Evolutionary conservation across 2,797 vertebrate genomes (phyloP).

Genomic region (Sparus aurata): DNA sequence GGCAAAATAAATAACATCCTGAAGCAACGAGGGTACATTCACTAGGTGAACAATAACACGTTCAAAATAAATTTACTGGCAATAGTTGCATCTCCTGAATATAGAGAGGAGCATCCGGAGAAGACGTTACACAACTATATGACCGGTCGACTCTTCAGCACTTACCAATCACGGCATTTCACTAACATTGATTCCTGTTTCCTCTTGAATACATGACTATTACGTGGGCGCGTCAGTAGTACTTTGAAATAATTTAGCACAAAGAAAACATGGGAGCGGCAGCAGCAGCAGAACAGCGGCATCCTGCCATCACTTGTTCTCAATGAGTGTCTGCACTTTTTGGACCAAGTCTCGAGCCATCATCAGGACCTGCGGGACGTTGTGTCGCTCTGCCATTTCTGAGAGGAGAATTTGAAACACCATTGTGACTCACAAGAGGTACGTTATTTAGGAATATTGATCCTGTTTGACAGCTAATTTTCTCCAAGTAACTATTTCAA

Average conservation of each 20-base stretch:
- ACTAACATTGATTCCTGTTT: conserved; percentile 37
- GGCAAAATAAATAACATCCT: conserved; percentile 82
- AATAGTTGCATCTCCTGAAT: conserved; percentile 59
- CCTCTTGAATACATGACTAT: conserved; percentile 38
- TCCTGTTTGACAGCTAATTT: not conserved
- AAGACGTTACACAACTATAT: conserved; percentile 52
- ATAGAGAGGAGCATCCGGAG: conserved; percentile 60
- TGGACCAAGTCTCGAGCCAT: conserved; percentile 95
- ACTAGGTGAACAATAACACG: conserved; percentile 72
- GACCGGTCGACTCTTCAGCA: conserved; percentile 24
- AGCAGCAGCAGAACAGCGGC: conserved; percentile 8
- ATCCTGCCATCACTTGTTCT: conserved; percentile 92
- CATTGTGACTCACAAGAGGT: not conserved
- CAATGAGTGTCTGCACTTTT: conserved; percentile 98
- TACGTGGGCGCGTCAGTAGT: conserved; percentile 33
- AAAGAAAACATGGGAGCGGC: conserved; percentile 32
- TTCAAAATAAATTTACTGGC: conserved; percentile 66
- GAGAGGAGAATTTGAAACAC: conserved; percentile 49
- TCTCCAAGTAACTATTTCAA: too few species aligned
- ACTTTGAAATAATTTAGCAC: conserved; percentile 37
- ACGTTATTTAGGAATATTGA: not conserved
- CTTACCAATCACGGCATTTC: conserved; percentile 42
- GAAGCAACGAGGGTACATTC: conserved; percentile 81
- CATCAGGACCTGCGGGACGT: conserved; percentile 92
- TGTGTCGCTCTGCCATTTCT: conserved; percentile 98